Evolutionary conservation across 2,888 invertebrate genomes (phyloP).

Genomic region (Chironomus tentans): DNA sequence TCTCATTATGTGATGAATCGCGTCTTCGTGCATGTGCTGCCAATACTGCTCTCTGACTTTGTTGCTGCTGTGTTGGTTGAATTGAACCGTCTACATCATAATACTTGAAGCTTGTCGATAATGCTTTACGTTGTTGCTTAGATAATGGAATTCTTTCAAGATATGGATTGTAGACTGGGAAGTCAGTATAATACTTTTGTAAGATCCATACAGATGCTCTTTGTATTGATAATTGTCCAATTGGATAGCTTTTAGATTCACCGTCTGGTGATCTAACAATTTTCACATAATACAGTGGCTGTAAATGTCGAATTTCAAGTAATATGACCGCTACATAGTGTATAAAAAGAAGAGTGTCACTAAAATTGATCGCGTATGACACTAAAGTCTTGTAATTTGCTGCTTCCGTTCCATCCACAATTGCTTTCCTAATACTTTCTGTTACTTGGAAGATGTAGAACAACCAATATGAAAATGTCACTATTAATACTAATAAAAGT

Average conservation of each 20-base stretch:
- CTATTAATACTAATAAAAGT: constrained; percentile 78
- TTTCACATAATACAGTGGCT: constrained; percentile 80
- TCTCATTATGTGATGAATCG: constrained; percentile 90
- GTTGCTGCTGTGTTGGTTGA: constrained; percentile 59
- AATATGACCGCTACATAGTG: constrained; percentile 90
- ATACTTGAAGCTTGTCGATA: constrained; percentile 83
- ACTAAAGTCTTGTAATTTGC: constrained; percentile 82
- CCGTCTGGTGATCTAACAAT: constrained; percentile 95
- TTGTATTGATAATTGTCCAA: constrained; percentile 88
- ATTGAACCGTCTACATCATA: constrained; percentile 89
- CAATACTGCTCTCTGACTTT: constrained; percentile 57
- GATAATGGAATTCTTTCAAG: constrained; percentile 83
- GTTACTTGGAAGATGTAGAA: constrained; percentile 92
- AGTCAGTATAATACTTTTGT: constrained; percentile 92
- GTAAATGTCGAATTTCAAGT: constrained; percentile 85
- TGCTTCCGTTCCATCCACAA: constrained; percentile 69
- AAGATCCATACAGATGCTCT: constrained; percentile 90
- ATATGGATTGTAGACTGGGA: constrained; percentile 94
- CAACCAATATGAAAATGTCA: constrained; percentile 95
- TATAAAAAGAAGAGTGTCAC: constrained; percentile 88
- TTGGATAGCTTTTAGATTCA: constrained; percentile 75
- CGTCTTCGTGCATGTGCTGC: constrained; percentile 74
- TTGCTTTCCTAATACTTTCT: constrained; percentile 63
- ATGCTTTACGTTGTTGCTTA: constrained; percentile 66
- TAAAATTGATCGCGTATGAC: constrained; percentile 83